phyloP scores from a whole-genome alignment of 2,888 invertebrate species.

The Hipparchia sbordonii region DNA sequence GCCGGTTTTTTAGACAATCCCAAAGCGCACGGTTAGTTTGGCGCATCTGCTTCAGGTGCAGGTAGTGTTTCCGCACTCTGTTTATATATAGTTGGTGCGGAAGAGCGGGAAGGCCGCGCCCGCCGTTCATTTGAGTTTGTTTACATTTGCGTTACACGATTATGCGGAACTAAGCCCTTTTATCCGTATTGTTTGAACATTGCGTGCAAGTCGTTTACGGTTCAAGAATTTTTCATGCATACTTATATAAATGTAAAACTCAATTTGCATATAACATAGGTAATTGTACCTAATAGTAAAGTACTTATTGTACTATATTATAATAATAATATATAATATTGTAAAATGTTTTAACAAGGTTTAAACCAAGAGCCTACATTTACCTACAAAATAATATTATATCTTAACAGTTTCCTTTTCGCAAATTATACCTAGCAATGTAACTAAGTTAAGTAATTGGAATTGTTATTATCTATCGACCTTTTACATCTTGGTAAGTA shows the following conservation, averaged over 20 bases:
- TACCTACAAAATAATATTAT: not conserved
- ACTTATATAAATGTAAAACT: not conserved
- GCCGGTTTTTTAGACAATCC: too few relatives aligned
- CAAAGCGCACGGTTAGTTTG: conserved; percentile 14
- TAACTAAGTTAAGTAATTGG: too few relatives aligned
- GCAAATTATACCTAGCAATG: not conserved
- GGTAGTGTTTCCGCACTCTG: conserved; percentile 68
- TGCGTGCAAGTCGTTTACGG: not conserved
- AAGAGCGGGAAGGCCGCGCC: conserved; percentile 68
- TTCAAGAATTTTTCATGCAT: conserved; percentile 7
- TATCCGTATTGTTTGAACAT: conserved; percentile 22
- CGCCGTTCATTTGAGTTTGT: conserved; percentile 57
- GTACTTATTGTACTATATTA: not conserved
- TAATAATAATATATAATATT: not conserved
- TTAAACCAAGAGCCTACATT: not conserved
- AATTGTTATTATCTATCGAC: too few relatives aligned
- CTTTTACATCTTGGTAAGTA: too few relatives aligned
- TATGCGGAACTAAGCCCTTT: conserved; percentile 45
- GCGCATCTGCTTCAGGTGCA: conserved; percentile 37
- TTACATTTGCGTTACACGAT: conserved; percentile 49
- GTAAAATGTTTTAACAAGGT: not conserved
- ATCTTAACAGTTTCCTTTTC: not conserved
- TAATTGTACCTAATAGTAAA: not conserved
- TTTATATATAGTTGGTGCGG: conserved; percentile 77
- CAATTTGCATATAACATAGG: not conserved